phyloP scores from a whole-genome alignment of 2,888 invertebrate genomes.

The Adelognathus sp. region DNA sequence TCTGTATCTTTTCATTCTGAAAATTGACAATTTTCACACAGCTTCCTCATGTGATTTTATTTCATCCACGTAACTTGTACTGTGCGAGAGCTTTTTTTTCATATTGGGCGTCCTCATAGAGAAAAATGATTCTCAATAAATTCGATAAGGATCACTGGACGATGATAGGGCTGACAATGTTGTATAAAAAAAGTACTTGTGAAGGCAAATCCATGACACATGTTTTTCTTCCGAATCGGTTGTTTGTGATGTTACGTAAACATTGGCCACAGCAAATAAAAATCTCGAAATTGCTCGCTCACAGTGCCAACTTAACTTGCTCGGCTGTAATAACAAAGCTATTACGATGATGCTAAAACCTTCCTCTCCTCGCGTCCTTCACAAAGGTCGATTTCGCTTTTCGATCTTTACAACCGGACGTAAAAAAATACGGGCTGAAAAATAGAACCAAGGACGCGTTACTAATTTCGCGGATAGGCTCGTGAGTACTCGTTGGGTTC shows the following conservation, averaged over 20 bases:
- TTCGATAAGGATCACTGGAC: no score
- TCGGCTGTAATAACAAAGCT: neutral
- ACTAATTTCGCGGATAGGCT: slow-evolving; percentile 35
- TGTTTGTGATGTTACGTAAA: slow-evolving; percentile 1
- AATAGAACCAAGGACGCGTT: slow-evolving; percentile 23
- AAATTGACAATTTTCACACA: no score
- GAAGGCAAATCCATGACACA: neutral
- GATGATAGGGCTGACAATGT: no score
- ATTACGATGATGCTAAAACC: slow-evolving; percentile 7
- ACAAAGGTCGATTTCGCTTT: slow-evolving; percentile 47
- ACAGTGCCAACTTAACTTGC: neutral
- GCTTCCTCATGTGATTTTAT: no score
- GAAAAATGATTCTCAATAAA: no score
- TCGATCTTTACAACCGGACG: slow-evolving; percentile 16
- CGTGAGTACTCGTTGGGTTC: neutral
- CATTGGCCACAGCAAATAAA: neutral
- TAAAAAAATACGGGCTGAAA: slow-evolving; percentile 22
- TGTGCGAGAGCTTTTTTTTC: no score
- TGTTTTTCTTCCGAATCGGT: neutral
- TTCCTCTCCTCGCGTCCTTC: slow-evolving; percentile 50
- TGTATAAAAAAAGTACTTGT: neutral
- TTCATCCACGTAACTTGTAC: no score
- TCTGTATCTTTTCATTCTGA: no score
- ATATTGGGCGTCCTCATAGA: no score
- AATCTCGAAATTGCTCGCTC: neutral